Evolutionary conservation across 2,888 invertebrate genomes (phyloP).

Genomic region (Stegana nigrithorax): DNA sequence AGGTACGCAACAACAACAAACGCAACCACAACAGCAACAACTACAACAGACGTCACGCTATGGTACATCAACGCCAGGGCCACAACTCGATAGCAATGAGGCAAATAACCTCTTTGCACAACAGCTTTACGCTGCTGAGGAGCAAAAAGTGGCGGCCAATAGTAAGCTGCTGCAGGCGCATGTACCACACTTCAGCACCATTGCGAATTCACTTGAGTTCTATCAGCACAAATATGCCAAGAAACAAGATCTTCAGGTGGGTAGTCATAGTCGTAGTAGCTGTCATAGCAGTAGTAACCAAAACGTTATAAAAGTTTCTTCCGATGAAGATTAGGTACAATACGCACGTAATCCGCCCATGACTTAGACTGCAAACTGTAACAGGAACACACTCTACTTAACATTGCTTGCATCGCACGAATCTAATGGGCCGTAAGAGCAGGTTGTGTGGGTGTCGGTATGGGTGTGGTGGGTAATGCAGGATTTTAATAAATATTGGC

Average conservation of each 20-base stretch:
- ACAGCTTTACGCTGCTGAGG: constrained; percentile 62
- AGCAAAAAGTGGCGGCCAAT: constrained; percentile 37
- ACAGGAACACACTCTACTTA: constrained; percentile 21
- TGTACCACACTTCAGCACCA: constrained; percentile 62
- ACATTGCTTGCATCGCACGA: constrained; percentile 24
- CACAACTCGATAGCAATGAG: constrained; percentile 44
- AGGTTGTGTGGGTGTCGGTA: too few relatives aligned
- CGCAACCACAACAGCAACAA: constrained; percentile 42
- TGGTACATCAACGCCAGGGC: constrained; percentile 18
- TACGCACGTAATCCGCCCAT: constrained; percentile 11
- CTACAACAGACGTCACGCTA: constrained; percentile 41
- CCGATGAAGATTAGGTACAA: too few relatives aligned
- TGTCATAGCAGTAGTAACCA: too few relatives aligned
- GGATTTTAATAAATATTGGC: too few relatives aligned
- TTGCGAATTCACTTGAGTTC: constrained; percentile 66
- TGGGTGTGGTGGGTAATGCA: too few relatives aligned
- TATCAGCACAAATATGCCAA: constrained; percentile 68
- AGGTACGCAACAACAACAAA: constrained; percentile 41
- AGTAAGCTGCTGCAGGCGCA: constrained; percentile 59
- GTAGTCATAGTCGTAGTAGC: constrained; percentile 33
- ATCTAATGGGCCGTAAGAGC: constrained; percentile 19
- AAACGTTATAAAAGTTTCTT: not conserved
- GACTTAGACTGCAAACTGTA: constrained; percentile 9
- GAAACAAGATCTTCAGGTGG: constrained; percentile 67
- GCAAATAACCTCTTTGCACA: constrained; percentile 64